Evolutionary conservation across 1,140 invertebrate genomes (phyloP), one percentile per base, ranked within the genome.

Genomic region (Dendroctonus valens): DNA sequence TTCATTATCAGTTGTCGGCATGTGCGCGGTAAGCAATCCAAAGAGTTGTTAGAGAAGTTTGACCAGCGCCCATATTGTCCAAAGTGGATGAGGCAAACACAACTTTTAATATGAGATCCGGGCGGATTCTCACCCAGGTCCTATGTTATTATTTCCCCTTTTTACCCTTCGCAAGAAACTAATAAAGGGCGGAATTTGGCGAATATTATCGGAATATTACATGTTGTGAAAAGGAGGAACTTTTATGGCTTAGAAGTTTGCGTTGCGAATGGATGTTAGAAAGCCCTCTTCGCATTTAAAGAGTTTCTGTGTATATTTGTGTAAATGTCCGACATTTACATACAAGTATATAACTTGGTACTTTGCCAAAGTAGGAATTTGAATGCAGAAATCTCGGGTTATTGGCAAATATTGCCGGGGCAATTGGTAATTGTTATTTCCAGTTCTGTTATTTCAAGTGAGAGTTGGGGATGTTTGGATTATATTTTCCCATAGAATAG

Each of bases 1-100:
- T 54, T 54, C 52, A 54, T 54, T 54, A 54, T 39, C 52, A 40
- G 52, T 54, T 50, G 52, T 39, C 52, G 37, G n/a, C 52, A 54
- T 39, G 52, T 54, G 52, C 52, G 52, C 52, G 52, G 5, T 2
- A 39, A 38, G 52, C 38, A 54, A 9, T 39, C 52, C 38, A 9
- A 40, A 54, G 26, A 50, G 48, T 14, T 39, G 38, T 54, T 7
- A 11, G 7, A 9, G 39, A 54, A 54, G 38, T 37, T 54, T 54
- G 15, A 54, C 15, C 52, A 9, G 37, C 37, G n/a, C 9, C 52
- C 39, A 39, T 54, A 38, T 54, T 54, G 52, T 14, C 48, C 48
- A 50, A 50, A 50, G 12, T 14, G 7, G 48, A 14, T 46, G 42
- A 12, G n/a, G 42, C 26, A 3, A 12, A 46, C n/a, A 50, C 48